phyloP scores from a whole-genome alignment of 2,888 invertebrate species.

The Tenthredo mesomela region DNA sequence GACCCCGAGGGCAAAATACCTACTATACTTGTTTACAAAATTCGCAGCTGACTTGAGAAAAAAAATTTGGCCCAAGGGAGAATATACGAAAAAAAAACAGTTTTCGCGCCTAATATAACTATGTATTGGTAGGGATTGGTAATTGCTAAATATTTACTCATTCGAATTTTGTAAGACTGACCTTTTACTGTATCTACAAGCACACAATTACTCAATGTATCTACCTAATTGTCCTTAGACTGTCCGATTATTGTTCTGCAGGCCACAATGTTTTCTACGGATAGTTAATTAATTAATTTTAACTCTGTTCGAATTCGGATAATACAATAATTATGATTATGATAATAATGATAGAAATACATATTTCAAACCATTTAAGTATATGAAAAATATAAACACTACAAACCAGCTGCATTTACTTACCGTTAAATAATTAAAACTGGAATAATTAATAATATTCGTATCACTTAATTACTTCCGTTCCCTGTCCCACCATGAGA shows the following conservation, averaged over 20 bases:
- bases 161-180: slow-evolving; percentile 54
- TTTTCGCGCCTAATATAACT: background rate
- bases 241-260: slow-evolving; percentile 14
- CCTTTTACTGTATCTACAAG: slow-evolving; percentile 24
- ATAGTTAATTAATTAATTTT: background rate
- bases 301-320: background rate
- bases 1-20: slow-evolving; percentile 22
- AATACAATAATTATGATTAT: background rate
- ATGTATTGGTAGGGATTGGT: background rate
- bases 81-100: background rate
- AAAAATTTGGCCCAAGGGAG: slow-evolving; percentile 12
- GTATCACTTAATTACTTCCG: background rate
- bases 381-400: slow-evolving; percentile 10
- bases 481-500: background rate
- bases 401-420: slow-evolving; percentile 46
- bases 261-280: background rate
- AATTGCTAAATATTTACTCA: background rate
- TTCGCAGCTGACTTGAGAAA: slow-evolving; percentile 21
- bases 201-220: slow-evolving; percentile 24
- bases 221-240: slow-evolving; percentile 37
- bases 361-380: slow-evolving; percentile 56
- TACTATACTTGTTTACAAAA: slow-evolving; percentile 19
- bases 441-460: background rate
- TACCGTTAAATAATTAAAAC: slow-evolving; percentile 26
- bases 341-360: slow-evolving; percentile 59